Base-by-base conservation (phyloP, 2,113 vertebrate species). In the Mormyrus lacerda region DNA sequence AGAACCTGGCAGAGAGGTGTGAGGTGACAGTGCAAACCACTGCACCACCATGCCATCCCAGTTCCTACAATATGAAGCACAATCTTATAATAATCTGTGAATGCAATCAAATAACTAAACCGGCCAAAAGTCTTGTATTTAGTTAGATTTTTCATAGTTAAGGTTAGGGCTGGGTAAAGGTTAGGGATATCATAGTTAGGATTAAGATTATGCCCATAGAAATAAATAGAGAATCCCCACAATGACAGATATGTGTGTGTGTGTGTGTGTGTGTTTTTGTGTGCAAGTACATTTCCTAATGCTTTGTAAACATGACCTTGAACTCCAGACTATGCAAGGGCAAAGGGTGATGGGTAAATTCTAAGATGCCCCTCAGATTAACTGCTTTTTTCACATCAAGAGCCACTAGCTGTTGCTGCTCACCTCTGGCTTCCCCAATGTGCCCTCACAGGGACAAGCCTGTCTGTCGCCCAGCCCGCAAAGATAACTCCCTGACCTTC, bases 401-500 rank as follows among this genome's bases (percentile, higher is more conserved):
- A 79, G 73, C 73, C n/a, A 4, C 13, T 19, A 39, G 31, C 6
- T 76, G 69, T 35, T 76, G 69, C 31, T 5, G 27, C 69, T 39
- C 5, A 13, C n/a, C 83, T 4, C 44, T n/a, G 24, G 17, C 45
- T 91, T 90, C 92, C 91, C 92, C 84, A 89, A 87, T 91, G 83
- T 69, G 79, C 39, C 42, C 90, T 90, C 88, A 90, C 48, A 10
- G 11, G n/a, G 51, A 19, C 79, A 87, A 27, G 39, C 50, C 88
- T 84, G 47, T 58, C 89, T 89, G 50, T 58, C 51, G 61, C 90
- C 90, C 89, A 89, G 90, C 85, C 17, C 84, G 65, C 76, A 39
- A 31, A 50, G 94, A 96, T 95, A 96, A 96, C 88, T 93, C 90
- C 87, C 7, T 73, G n/a, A 39, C 93, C 91, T 88, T 86, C 50